A percentile compares a stretch with the other conserved stretches of the same genome.
Evolutionary conservation across 2,113 vertebrate species (phyloP).

Genomic region (Phylloscopus whistleri): DNA sequence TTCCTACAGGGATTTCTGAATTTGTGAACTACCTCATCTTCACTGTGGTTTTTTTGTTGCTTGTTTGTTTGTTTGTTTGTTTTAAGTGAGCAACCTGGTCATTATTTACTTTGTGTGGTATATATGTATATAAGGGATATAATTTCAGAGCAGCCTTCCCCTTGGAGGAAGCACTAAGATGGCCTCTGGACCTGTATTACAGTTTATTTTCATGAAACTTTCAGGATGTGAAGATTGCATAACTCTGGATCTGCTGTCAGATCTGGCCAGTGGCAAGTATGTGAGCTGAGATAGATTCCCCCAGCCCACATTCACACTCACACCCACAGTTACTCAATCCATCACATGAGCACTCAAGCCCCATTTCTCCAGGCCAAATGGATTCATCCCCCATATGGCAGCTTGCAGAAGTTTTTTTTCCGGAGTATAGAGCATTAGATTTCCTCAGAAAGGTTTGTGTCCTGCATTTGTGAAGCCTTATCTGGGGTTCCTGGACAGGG

Average conservation of each 20-base stretch:
- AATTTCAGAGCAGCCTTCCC: not conserved
- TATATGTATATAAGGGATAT: not conserved
- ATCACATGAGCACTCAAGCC: not conserved
- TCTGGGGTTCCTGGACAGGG: not conserved
- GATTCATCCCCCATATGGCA: not conserved
- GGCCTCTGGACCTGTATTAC: not conserved
- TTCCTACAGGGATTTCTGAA: not conserved
- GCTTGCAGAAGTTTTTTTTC: not conserved
- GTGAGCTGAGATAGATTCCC: not conserved
- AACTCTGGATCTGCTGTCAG: not conserved
- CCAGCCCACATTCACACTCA: not conserved
- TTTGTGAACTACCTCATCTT: not conserved
- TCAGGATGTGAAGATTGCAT: not conserved
- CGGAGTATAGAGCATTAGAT: not conserved
- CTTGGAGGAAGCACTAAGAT: not conserved
- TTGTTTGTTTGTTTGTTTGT: too few species aligned
- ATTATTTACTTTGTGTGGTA: not conserved
- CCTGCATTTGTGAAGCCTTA: not conserved
- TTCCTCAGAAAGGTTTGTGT: not conserved
- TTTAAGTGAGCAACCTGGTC: not conserved
- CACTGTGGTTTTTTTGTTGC: not conserved
- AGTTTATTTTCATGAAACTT: not conserved
- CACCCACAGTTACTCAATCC: not conserved
- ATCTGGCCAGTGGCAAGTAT: not conserved
- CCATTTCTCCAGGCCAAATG: fast-evolving